Percentiles rank a stretch among this genome's conserved stretches.
Evolutionary conservation across 2,797 vertebrate species (phyloP).

Genomic region (Neoniphon sammara): DNA sequence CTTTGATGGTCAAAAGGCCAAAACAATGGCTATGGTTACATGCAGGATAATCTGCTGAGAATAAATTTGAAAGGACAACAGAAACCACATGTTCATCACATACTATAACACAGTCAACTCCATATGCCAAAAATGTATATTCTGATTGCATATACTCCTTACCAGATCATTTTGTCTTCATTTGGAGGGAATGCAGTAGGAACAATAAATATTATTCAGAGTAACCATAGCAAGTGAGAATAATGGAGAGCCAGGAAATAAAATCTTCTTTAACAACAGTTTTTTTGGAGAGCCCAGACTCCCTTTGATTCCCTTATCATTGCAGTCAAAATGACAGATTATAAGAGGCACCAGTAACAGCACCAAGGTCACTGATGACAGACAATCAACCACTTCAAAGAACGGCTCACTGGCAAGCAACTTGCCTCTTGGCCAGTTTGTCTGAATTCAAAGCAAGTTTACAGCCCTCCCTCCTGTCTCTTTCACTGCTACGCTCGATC

Average conservation of each 20-base stretch:
- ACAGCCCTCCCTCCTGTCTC: constrained; percentile 8
- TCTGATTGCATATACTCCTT: no score
- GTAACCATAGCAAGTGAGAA: neutral
- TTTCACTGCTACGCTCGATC: constrained; percentile 1
- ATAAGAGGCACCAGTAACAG: constrained; percentile 9
- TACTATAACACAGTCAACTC: no score
- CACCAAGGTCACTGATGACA: constrained; percentile 20
- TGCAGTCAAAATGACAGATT: neutral
- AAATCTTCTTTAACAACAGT: neutral
- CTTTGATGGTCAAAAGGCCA: no score
- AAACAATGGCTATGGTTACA: no score
- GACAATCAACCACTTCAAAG: constrained; percentile 37
- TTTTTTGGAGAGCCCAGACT: neutral
- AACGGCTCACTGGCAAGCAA: neutral
- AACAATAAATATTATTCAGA: no score
- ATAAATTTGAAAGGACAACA: no score
- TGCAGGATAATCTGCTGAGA: no score
- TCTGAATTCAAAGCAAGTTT: constrained; percentile 21
- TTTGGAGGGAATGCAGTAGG: no score
- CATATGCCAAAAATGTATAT: no score
- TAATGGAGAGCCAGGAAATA: neutral
- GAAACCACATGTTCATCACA: no score
- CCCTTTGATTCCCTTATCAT: neutral
- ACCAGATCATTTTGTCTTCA: no score
- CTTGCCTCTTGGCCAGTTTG: constrained; percentile 4